phyloP scores from a whole-genome alignment of 1,140 invertebrate genomes.

The Nebria ingens region DNA sequence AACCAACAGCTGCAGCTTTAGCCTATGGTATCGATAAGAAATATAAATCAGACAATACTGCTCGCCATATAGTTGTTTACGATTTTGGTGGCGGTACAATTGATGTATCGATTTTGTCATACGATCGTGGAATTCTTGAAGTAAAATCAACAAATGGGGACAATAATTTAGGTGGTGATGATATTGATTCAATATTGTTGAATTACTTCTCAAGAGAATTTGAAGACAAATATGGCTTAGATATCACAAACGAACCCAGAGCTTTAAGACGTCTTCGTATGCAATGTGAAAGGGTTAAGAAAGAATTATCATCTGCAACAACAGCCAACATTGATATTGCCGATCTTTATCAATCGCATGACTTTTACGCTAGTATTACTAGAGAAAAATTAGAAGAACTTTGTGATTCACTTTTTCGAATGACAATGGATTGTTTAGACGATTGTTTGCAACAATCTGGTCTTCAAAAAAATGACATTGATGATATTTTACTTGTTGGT shows the following conservation, averaged over 20 bases:
- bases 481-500: slow-evolving; percentile 94
- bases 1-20: slow-evolving; percentile 62
- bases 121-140: slow-evolving; percentile 95
- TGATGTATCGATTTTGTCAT: slow-evolving; percentile 93
- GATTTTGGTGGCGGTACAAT: slow-evolving; percentile 96
- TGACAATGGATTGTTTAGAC: slow-evolving; percentile 60
- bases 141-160: slow-evolving; percentile 94
- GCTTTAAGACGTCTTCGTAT: slow-evolving; percentile 15
- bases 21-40: slow-evolving; percentile 46
- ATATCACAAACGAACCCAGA: background rate
- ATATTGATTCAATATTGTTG: slow-evolving; percentile 82
- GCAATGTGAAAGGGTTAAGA: background rate
- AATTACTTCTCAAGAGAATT: slow-evolving; percentile 89
- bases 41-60: slow-evolving; percentile 14
- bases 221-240: slow-evolving; percentile 71
- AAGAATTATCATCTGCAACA: slow-evolving; percentile 46
- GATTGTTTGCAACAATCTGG: slow-evolving; percentile 84
- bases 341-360: slow-evolving; percentile 68
- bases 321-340: slow-evolving; percentile 68
- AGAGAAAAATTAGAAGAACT: slow-evolving; percentile 64
- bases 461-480: slow-evolving; percentile 86
- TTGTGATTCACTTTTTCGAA: slow-evolving; percentile 56
- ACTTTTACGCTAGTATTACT: slow-evolving; percentile 51
- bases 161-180: slow-evolving; percentile 45
- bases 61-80: slow-evolving; percentile 39